phyloP scores from a whole-genome alignment of 2,113 vertebrate species.

The Struthidea cinerea region DNA sequence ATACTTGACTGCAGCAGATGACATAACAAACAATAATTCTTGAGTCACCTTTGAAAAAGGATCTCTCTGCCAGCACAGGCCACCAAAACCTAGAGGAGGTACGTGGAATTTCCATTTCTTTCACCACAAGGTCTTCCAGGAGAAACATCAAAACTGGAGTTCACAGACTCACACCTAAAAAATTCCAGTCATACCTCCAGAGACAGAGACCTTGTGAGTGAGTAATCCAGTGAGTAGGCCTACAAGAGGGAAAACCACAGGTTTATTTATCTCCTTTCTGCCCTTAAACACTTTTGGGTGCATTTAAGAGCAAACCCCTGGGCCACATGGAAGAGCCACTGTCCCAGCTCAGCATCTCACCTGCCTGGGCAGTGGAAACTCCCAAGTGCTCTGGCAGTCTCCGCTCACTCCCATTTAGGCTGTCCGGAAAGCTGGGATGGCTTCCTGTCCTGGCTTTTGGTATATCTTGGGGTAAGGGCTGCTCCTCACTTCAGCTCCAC shows the following conservation, averaged over 20 bases:
- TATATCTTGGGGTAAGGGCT: neutral
- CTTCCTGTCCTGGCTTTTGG: neutral
- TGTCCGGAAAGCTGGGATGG: neutral
- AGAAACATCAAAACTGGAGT: neutral
- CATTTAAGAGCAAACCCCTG: neutral
- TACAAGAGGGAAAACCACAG: neutral
- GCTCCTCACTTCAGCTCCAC: neutral
- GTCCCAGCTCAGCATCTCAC: neutral
- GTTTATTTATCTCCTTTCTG: neutral
- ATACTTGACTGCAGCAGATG: neutral
- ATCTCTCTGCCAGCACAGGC: neutral
- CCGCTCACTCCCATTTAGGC: neutral
- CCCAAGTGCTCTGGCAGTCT: no score
- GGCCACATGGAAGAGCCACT: neutral
- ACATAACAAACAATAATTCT: neutral
- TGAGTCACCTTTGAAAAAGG: neutral
- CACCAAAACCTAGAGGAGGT: neutral
- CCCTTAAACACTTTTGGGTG: neutral
- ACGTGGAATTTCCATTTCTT: neutral
- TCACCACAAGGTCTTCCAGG: neutral
- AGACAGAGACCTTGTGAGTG: neutral
- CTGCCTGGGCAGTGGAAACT: neutral
- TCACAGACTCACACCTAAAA: neutral
- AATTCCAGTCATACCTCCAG: neutral
- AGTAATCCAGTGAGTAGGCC: neutral